These are phyloP conservation scores for Odontophorus gujanensis DNA, from an alignment of 2,113 vertebrate species.

Conservation along the genomic window DNA sequence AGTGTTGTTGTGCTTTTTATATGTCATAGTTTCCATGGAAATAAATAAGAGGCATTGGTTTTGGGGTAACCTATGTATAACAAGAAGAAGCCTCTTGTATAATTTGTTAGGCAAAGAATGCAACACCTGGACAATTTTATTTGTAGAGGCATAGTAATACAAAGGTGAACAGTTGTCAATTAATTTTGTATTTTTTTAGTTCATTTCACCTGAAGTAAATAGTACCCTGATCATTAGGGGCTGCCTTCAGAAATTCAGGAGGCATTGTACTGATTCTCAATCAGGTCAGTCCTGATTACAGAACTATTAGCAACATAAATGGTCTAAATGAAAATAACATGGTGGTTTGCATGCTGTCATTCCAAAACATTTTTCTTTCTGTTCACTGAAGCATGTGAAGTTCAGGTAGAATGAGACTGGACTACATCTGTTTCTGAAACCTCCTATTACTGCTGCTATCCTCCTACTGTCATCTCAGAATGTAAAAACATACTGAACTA, in stretches of 20 bases:
- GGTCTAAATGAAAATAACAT: background rate
- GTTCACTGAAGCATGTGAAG: background rate
- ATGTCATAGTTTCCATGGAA: too few relatives aligned
- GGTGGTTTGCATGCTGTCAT: background rate
- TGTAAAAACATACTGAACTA: background rate
- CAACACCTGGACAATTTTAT: background rate
- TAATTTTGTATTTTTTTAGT: background rate
- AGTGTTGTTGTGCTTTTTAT: too few relatives aligned
- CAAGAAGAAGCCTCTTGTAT: background rate
- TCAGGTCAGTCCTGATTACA: background rate
- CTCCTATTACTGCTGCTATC: background rate
- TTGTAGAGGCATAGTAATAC: background rate
- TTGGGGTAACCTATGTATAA: background rate
- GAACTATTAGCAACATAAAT: background rate
- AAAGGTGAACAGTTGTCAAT: background rate
- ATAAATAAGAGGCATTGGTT: too few relatives aligned
- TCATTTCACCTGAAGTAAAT: background rate
- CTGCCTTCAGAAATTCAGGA: background rate
- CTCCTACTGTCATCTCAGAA: background rate
- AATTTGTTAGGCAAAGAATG: background rate
- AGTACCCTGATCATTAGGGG: background rate
- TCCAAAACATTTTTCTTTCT: conserved; percentile 1
- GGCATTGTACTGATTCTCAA: background rate
- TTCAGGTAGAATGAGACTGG: background rate
- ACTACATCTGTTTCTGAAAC: conserved; percentile 10